Conservation (phyloP, 2,113 vertebrate species). For the Heterotis niloticus region DNA sequence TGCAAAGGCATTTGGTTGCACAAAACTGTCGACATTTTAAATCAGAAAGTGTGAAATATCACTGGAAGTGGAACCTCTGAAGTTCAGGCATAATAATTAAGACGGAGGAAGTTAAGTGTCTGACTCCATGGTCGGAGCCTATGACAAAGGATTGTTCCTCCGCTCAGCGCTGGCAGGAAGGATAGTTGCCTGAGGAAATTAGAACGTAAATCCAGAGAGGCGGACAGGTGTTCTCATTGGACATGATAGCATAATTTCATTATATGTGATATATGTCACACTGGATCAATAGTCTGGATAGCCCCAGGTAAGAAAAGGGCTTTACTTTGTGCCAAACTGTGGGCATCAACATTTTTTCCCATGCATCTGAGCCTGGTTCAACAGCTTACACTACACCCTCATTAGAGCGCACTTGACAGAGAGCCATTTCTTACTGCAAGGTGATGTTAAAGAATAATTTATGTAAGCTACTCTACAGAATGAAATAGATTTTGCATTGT, state of each 20-base stretch:
- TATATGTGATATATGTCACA: slow-evolving; percentile 13
- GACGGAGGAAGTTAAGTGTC: neutral
- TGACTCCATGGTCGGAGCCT: neutral
- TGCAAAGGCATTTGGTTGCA: too few relatives aligned
- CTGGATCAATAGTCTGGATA: slow-evolving; percentile 1
- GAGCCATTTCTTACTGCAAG: neutral
- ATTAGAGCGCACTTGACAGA: neutral
- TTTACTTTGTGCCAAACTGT: slow-evolving; percentile 2
- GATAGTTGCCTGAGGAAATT: neutral
- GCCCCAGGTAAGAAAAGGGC: slow-evolving; percentile 1
- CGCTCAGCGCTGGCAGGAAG: neutral
- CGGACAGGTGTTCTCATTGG: slow-evolving; percentile 7
- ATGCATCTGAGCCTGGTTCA: slow-evolving; percentile 1
- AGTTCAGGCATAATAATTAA: neutral
- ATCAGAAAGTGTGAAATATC: neutral
- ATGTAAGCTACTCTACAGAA: slow-evolving; percentile 5
- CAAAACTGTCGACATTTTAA: neutral
- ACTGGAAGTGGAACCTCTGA: neutral
- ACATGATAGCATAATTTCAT: slow-evolving; percentile 1
- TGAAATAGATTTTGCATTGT: neutral
- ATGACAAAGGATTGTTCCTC: neutral
- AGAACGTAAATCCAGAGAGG: neutral
- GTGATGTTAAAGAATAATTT: slow-evolving; percentile 14
- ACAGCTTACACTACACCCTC: neutral
- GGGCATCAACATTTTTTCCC: slow-evolving; percentile 5